Percentiles rank a stretch among this genome's conserved stretches.
phyloP scores from a whole-genome alignment of 2,888 invertebrate species.

The Ametastegia equiseti region DNA sequence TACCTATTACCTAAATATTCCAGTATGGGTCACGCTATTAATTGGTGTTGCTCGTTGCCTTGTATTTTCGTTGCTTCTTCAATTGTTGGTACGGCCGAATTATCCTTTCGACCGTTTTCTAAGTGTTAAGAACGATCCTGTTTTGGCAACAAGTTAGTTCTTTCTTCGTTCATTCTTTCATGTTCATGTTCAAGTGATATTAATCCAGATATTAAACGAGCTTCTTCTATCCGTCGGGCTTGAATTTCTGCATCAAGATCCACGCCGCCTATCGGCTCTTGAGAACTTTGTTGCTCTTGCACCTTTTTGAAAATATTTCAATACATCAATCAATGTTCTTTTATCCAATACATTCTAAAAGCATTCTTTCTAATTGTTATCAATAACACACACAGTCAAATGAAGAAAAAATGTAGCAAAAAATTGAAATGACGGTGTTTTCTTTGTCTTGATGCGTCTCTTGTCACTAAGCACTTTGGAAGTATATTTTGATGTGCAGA shows the following conservation, averaged over 20 bases:
- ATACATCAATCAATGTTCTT: background rate
- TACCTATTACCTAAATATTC: conserved; percentile 64
- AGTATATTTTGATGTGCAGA: no score
- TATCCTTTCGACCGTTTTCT: conserved; percentile 65
- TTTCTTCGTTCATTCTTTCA: conserved; percentile 70
- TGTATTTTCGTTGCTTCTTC: conserved; percentile 52
- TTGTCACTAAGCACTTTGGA: no score
- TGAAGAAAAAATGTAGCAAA: background rate
- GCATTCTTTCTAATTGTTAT: no score
- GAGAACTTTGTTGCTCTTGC: conserved; percentile 55
- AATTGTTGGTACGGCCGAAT: conserved; percentile 58
- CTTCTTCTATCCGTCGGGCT: conserved; percentile 61
- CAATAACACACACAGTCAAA: no score
- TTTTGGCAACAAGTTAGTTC: conserved; percentile 66
- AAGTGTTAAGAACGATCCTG: conserved; percentile 71
- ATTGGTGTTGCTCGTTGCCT: conserved; percentile 60
- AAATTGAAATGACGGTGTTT: no score
- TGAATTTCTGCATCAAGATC: conserved; percentile 63
- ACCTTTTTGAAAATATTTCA: conserved; percentile 4
- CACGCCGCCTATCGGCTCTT: conserved; percentile 55
- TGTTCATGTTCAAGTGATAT: conserved; percentile 64
- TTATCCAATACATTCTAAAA: background rate
- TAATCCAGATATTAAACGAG: conserved; percentile 59
- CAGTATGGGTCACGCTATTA: conserved; percentile 66
- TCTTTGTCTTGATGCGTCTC: no score